Percentiles rank a stretch among this genome's conserved stretches.
Evolutionary conservation across 2,797 vertebrate genomes (phyloP).

Genomic region (Falco rusticolus): DNA sequence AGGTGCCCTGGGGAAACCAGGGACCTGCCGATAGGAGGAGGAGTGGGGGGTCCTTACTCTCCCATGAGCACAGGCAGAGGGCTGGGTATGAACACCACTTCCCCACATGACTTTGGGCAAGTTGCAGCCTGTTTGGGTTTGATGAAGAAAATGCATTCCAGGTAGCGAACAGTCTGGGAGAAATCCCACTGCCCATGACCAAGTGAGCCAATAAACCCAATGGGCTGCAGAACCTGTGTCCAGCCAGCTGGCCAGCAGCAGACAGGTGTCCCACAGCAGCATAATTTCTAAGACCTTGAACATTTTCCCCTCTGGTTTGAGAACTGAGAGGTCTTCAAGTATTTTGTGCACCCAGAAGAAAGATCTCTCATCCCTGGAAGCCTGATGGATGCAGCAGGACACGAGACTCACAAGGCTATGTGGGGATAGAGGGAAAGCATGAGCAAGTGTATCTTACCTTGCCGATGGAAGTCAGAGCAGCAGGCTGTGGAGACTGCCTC

Average conservation of each 20-base stretch:
- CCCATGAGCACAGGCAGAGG: rapidly evolving
- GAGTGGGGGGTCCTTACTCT: not conserved
- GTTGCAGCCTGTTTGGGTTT: not conserved
- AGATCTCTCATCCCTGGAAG: not conserved
- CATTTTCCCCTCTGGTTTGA: not conserved
- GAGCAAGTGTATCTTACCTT: not conserved
- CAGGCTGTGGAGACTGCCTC: not conserved
- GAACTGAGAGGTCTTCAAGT: not conserved
- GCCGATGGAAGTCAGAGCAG: not conserved
- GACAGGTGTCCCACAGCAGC: not conserved
- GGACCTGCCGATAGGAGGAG: not conserved
- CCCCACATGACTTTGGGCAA: not conserved
- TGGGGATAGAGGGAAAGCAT: not conserved
- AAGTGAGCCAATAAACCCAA: not conserved
- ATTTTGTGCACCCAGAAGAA: not conserved
- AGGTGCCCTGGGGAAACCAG: not conserved
- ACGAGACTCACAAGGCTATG: not conserved
- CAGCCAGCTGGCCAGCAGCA: not conserved
- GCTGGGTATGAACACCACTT: not conserved
- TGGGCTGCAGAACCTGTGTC: not conserved
- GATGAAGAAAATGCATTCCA: not conserved
- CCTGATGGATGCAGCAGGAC: not conserved
- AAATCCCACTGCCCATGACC: not conserved
- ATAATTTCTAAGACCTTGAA: rapidly evolving
- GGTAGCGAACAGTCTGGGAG: not conserved